phyloP scores from a whole-genome alignment of 2,113 vertebrate species.

The Mesembrinibis cayennensis region DNA sequence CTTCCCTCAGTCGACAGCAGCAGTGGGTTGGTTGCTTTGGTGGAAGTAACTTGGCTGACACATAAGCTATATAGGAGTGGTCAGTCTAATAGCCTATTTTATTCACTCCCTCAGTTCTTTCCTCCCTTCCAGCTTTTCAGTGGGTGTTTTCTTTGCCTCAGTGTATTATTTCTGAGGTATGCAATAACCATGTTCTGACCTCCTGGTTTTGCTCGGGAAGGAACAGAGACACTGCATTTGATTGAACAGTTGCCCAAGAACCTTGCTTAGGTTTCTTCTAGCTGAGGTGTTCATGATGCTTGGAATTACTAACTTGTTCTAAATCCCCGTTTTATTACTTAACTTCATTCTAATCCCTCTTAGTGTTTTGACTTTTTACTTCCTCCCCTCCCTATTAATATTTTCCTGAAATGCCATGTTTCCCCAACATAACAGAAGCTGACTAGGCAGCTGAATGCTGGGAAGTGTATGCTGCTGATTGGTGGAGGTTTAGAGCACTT shows the following conservation, averaged over 20 bases:
- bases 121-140: background rate
- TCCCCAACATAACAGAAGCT: background rate
- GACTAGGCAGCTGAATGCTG: background rate
- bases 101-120: background rate
- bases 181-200: background rate
- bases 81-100: background rate
- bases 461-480: background rate
- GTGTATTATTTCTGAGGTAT: background rate
- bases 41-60: background rate
- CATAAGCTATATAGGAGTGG: background rate
- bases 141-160: background rate
- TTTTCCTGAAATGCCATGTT: background rate
- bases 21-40: background rate
- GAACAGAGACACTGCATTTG: background rate
- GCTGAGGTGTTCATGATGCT: background rate
- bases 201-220: background rate
- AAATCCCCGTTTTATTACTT: background rate
- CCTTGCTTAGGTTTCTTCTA: background rate
- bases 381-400: background rate
- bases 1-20: background rate
- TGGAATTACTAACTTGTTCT: background rate
- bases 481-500: background rate
- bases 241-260: background rate
- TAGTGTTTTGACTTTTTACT: background rate
- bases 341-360: background rate